Base-by-base conservation (phyloP, 2,797 vertebrate species). In the Darevskia nairensis region DNA sequence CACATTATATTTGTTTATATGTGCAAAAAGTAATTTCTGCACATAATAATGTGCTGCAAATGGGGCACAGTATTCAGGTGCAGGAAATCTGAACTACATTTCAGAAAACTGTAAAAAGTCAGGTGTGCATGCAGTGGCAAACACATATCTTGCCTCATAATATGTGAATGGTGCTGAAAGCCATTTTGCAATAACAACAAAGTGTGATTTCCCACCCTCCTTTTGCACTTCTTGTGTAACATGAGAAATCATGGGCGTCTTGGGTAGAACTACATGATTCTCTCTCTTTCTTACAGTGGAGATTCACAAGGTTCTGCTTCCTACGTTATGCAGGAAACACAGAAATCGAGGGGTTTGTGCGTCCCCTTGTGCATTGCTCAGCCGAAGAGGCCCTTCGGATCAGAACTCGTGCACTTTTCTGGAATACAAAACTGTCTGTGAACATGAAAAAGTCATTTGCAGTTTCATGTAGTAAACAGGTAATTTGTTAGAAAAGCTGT, bases 381-480 rank as follows among this genome's bases (percentile, higher is more conserved):
- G 23, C 21, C 7, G 50, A 41, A 81, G 50, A 0, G 80, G 11
- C 2, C 1, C 64, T 86, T 0, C 0, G 66, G 90, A 85, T 76
- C 83, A 77, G 55, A 84, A 89, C 85, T 88, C 41, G 88, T 66
- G 35, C 88, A 69, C 0, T 71, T 55, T 91, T 93, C 88, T 86
- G 77, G 85, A 91, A 89, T 86, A 75, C 46, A 90, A 84, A 94
- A 92, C 0, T 89, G 69, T 92, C 91, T 90, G 89, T 83, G 90
- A 93, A 93, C 90, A 92, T 82, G 88, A 80, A 91, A 93, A 91
- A 87, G 90, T 69, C 21, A 82, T 82, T 61, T 92, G 90, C 85
- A 85, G 87, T 91, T 89, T 94, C 90, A 86, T 91, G 91, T 89
- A 92, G 86, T 88, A 86, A 95, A 90, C 89, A 86, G 86, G 77